Evolutionary conservation across 1,140 invertebrate genomes (phyloP).

Genomic region (Drosophila melanica): DNA sequence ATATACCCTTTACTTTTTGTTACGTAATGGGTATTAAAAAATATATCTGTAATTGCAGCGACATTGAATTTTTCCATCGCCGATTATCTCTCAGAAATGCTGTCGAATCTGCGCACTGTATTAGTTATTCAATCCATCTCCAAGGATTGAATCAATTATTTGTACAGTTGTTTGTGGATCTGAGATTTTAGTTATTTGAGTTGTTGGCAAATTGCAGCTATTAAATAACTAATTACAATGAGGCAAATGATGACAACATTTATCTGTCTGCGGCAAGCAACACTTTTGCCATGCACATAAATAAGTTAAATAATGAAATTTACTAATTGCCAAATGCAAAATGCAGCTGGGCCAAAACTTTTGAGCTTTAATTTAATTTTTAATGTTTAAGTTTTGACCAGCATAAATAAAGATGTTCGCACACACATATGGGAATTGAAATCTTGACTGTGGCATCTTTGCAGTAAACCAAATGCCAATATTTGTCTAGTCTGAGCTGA

Average conservation of each 20-base stretch:
- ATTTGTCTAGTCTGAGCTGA: conserved; percentile 56
- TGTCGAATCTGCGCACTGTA: background rate
- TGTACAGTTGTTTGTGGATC: conserved; percentile 20
- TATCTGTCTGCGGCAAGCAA: conserved; percentile 34
- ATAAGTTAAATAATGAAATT: conserved; percentile 77
- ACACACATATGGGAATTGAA: conserved; percentile 29
- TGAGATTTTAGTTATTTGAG: conserved; percentile 1
- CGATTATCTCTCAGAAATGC: background rate
- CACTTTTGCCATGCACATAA: conserved; percentile 55
- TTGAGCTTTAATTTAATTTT: conserved; percentile 74
- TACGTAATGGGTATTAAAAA: no score
- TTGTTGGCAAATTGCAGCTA: conserved; percentile 52
- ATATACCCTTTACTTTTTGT: no score
- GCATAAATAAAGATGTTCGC: conserved; percentile 49
- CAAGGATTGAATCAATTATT: conserved; percentile 36
- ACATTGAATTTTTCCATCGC: no score
- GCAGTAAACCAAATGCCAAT: conserved; percentile 67
- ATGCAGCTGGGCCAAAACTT: conserved; percentile 40
- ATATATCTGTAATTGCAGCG: no score
- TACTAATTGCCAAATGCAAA: conserved; percentile 65
- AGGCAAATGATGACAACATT: conserved; percentile 37
- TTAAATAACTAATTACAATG: conserved; percentile 74
- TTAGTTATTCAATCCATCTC: conserved; percentile 3
- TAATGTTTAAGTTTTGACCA: conserved; percentile 72
- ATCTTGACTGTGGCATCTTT: conserved; percentile 50